Evolutionary conservation across 2,888 invertebrate species (phyloP), one percentile per base, ranked within the genome.

Genomic region (Tanypteryx hageni): DNA sequence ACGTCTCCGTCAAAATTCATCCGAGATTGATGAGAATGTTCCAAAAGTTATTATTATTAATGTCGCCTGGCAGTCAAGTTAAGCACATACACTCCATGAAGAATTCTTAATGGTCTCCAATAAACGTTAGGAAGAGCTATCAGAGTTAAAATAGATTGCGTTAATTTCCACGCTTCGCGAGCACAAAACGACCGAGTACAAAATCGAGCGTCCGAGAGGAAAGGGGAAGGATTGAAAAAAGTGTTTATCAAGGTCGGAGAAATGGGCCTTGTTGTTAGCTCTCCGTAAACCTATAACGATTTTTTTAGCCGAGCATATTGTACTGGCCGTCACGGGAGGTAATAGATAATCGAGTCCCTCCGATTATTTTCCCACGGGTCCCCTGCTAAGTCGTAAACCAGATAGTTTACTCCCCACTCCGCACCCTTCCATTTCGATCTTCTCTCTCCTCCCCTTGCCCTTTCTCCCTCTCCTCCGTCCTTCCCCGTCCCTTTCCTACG

Each of bases 311-410:
- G 68, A n/a, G 8, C 68, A 68, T 76, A 27, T 76, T 76, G 76
- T 76, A 27, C 22, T 27, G 76, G 27, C 76, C 76, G 22, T 18
- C 44, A 0, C 64, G 16, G 64, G n/a, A 9, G 64, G 64, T n/a
- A 11, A 68, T 68, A 22, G 68, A 68, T 68, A 64, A 64, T 64
- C 64, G 11, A 16, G 22, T 22, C 22, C 68, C 18, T 27, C 14
- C 76, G 76, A 76, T 76, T 68, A 68, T 68, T 68, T 68, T 76
- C 76, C 76, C 76, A 76, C 76, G 76, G 76, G 22, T 76, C 76
- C 76, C 22, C 76, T 68, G 68, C 68, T 68, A 18, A 18, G 68
- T 68, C 68, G 9, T 68, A 76, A 76, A 76, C 76, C 76, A 76
- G 76, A 76, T 76, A 76, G 76, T 76, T 76, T 76, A 76, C 76